Base-by-base conservation (phyloP, 2,888 invertebrate genomes). In the Exocentrus adspersus region DNA sequence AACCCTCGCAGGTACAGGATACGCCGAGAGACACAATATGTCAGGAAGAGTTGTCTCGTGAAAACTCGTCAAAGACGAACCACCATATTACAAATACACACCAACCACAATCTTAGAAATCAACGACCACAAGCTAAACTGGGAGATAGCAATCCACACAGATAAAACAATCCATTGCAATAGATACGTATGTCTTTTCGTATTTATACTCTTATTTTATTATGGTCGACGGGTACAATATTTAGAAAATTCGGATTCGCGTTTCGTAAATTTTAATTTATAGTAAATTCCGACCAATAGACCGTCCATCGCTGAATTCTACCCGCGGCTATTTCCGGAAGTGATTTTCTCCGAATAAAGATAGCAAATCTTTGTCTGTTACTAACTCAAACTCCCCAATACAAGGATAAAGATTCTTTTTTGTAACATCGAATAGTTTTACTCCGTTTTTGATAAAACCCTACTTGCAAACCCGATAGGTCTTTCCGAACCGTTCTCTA, bases 261-360 rank as follows among this genome's bases (percentile, higher is more conserved):
- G 12, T 12, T 21, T 46, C 5, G 46, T 46, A 46, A 21, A 46
- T n/a, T 46, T 46, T 12, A 46, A 21, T 46, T 46, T 46, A 12
- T 46, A 46, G 21, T 46, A n/a, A 43, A 45, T 10, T 32, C 53
- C 7, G 53, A 30, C 2, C 42, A 20, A 41, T 42, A 56, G 2
- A 43, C 42, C 30, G 60, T 43, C 77, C 75, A 79, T 46, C 77
- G 62, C 57, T 76, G 76, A 3, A 79, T 43, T 59, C 79, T 56
- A n/a, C 73, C 73, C n/a, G 78, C 76, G 12, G 76, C 74, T 75
- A 78, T 75, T 41, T 67, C 67, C 6, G 76, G 76, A 10, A 78
- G 65, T 5, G 75, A 14, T 75, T 62, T 53, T 72, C 75, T 1
- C 73, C 74, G 56, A 78, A 76, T 6, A 76, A 37, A 0, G 73